These are phyloP conservation scores for Ameiurus melas DNA, from an alignment of 2,113 vertebrate species.

Conservation along the genomic window DNA sequence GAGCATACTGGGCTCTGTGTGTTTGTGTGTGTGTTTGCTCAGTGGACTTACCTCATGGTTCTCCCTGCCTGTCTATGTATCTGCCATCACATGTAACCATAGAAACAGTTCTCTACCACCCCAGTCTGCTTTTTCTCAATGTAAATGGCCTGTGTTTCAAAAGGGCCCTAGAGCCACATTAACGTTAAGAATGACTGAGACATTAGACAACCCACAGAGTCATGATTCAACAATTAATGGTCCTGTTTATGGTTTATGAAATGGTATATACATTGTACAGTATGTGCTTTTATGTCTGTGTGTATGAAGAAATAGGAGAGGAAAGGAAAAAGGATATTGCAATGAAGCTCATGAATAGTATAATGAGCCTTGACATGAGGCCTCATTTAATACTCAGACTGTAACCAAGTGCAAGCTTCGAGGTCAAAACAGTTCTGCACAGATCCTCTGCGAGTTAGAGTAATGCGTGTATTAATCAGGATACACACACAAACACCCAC, in stretches of 20 bases:
- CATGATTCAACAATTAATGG: constrained; percentile 28
- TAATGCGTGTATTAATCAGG: constrained; percentile 18
- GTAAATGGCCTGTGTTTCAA: constrained; percentile 56
- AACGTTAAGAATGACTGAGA: constrained; percentile 1
- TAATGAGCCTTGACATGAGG: constrained; percentile 30
- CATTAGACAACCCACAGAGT: constrained; percentile 40
- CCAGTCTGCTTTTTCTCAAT: constrained; percentile 55
- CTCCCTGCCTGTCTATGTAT: constrained; percentile 64
- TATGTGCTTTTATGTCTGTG: background rate
- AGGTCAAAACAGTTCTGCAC: constrained; percentile 34
- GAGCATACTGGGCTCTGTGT: constrained; percentile 22
- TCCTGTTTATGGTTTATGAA: background rate
- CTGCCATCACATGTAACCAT: constrained; percentile 71
- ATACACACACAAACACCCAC: background rate
- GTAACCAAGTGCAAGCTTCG: background rate
- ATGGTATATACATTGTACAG: constrained; percentile 5
- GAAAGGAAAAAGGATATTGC: background rate
- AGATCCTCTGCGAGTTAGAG: background rate
- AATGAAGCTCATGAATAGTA: constrained; percentile 28
- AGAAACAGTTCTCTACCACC: constrained; percentile 68
- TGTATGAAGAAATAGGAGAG: background rate
- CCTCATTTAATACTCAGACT: constrained; percentile 37
- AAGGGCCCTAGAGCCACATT: constrained; percentile 40
- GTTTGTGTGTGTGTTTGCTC: constrained; percentile 48
- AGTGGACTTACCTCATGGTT: constrained; percentile 67